phyloP scores from a whole-genome alignment of 2,113 vertebrate genomes.

The Mobula hypostoma region DNA sequence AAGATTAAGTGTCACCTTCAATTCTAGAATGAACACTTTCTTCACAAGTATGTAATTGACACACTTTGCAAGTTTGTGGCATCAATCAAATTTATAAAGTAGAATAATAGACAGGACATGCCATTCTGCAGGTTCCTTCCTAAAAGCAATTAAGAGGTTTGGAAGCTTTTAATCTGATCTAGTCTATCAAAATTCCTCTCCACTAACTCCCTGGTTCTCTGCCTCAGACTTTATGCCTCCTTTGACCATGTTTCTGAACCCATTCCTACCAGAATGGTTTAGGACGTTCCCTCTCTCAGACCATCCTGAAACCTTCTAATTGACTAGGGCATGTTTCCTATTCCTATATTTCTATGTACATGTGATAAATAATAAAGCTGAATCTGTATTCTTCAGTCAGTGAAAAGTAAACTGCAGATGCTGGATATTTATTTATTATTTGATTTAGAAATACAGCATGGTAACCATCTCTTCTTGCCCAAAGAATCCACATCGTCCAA shows the following conservation, averaged over 20 bases:
- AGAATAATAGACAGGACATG: background rate
- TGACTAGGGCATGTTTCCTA: no score
- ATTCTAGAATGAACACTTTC: background rate
- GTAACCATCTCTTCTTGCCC: no score
- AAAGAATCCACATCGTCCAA: no score
- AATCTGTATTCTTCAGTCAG: no score
- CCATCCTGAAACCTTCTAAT: no score
- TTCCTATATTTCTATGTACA: no score
- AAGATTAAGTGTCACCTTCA: background rate
- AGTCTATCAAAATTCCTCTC: no score
- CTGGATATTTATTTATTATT: no score
- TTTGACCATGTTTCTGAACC: background rate
- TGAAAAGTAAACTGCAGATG: no score
- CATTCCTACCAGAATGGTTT: background rate
- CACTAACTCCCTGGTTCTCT: background rate
- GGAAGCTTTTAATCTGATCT: background rate
- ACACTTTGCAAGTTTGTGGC: background rate
- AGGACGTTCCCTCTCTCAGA: background rate
- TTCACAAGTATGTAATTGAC: background rate
- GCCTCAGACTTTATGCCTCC: background rate
- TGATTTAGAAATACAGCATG: no score
- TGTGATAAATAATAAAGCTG: no score
- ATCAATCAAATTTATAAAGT: background rate
- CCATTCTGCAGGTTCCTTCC: background rate
- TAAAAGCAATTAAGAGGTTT: background rate